phyloP scores from a whole-genome alignment of 2,888 invertebrate genomes.

The Chorisops tibialis region DNA sequence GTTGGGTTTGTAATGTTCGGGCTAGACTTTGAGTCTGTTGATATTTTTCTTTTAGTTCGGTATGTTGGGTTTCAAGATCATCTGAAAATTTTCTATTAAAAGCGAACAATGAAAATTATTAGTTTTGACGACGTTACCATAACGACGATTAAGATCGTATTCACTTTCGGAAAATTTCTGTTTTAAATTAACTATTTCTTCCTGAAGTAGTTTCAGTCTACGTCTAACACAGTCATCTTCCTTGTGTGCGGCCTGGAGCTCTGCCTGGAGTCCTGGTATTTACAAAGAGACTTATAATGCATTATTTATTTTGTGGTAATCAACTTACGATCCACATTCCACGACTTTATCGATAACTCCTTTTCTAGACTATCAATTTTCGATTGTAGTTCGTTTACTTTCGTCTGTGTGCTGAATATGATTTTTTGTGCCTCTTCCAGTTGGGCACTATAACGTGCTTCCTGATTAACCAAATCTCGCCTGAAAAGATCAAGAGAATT shows the following conservation, averaged over 20 bases:
- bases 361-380: slow-evolving; percentile 49
- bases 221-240: slow-evolving; percentile 51
- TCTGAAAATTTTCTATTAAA: slow-evolving; percentile 37
- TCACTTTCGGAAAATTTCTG: slow-evolving; percentile 48
- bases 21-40: slow-evolving; percentile 53
- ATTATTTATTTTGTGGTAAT: no score
- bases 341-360: slow-evolving; percentile 48
- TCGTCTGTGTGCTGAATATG: slow-evolving; percentile 45
- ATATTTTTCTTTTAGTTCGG: slow-evolving; percentile 54
- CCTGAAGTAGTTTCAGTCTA: slow-evolving; percentile 48
- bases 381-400: slow-evolving; percentile 45
- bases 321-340: slow-evolving; percentile 51
- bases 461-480: slow-evolving; percentile 49
- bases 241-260: slow-evolving; percentile 47
- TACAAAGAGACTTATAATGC: background rate
- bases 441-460: slow-evolving; percentile 47
- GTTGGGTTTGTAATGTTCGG: slow-evolving; percentile 45
- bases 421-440: slow-evolving; percentile 49
- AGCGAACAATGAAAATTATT: background rate
- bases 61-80: slow-evolving; percentile 53
- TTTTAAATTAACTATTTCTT: slow-evolving; percentile 46
- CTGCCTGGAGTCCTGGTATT: slow-evolving; percentile 48
- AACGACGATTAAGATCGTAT: slow-evolving; percentile 47
- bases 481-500: slow-evolving; percentile 37
- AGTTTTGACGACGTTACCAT: slow-evolving; percentile 39